A percentile compares a stretch with the other conserved stretches of the same genome.
Evolutionary conservation across 1,140 invertebrate species (phyloP).

Genomic region (Adoxophyes honmai): DNA sequence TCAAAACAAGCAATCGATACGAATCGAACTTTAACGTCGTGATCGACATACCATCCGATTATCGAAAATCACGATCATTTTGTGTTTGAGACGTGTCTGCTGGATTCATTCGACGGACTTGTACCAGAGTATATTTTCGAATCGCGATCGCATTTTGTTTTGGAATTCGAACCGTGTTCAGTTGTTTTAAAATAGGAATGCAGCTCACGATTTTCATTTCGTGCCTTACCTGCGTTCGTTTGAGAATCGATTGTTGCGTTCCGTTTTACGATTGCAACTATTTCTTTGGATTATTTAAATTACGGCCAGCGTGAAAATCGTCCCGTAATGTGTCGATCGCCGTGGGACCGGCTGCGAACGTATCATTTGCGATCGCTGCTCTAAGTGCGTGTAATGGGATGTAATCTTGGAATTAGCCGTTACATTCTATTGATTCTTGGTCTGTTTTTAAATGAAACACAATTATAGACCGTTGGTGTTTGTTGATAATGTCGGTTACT

Average conservation of each 20-base stretch:
- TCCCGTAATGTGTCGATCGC: slow-evolving; percentile 67
- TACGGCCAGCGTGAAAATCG: slow-evolving; percentile 74
- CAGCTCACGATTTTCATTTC: slow-evolving; percentile 19
- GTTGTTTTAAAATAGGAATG: slow-evolving; percentile 22
- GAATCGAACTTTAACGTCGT: slow-evolving; percentile 71
- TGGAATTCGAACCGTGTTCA: slow-evolving; percentile 31
- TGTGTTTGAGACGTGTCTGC: slow-evolving; percentile 29
- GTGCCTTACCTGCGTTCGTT: slow-evolving; percentile 15
- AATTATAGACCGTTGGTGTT: slow-evolving; percentile 17
- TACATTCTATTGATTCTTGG: slow-evolving; percentile 58
- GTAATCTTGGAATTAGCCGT: slow-evolving; percentile 67
- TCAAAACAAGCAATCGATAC: slow-evolving; percentile 74
- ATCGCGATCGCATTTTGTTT: slow-evolving; percentile 15
- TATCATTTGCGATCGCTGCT: slow-evolving; percentile 62
- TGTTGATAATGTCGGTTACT: slow-evolving; percentile 12
- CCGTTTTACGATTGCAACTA: slow-evolving; percentile 56
- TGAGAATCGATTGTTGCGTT: slow-evolving; percentile 33
- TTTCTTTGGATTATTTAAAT: slow-evolving; percentile 77
- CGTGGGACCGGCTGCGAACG: slow-evolving; percentile 55
- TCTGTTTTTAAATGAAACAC: slow-evolving; percentile 40
- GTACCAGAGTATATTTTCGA: slow-evolving; percentile 23
- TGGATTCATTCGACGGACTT: background rate
- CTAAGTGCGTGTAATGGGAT: slow-evolving; percentile 58
- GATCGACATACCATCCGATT: slow-evolving; percentile 67
- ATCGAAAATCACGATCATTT: slow-evolving; percentile 67